Evolutionary conservation across 1,140 invertebrate genomes (phyloP), one percentile per base, ranked within the genome.

Genomic region (Drosophila athabasca): DNA sequence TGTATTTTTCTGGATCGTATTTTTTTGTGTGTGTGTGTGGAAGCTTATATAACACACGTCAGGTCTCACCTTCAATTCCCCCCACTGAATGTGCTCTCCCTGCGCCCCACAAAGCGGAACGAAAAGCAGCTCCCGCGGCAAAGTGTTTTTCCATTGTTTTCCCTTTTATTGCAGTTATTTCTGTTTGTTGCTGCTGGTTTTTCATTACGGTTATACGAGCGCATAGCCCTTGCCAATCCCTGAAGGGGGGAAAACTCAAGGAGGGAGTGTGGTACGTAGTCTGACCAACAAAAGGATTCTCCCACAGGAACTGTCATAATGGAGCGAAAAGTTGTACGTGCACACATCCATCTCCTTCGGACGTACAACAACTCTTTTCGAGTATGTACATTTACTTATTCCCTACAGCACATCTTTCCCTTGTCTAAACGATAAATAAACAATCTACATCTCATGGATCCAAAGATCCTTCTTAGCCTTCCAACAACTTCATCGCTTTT

Each of bases 11-110:
- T 26, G 24, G 24, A 5, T 26, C 26, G 45, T 48, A 13, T 49
- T 31, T n/a, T n/a, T n/a, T n/a, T n/a, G n/a, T n/a, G n/a, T n/a
- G n/a, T 57, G 51, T 44, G 9, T 43, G 26, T 44, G 19, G 48
- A 59, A 19, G 45, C 61, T 74, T 50, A 52, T 62, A 58, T 52
- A 61, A 52, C 65, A 69, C 39, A 73, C 43, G 71, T 57, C 52
- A 65, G 71, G 57, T 50, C 51, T 39, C 43, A 45, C 68, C 69
- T 72, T 53, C 15, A 51, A 50, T 26, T 26, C 44, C 8, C 35
- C 6, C 9, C 11, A 31, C 17, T 26, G 5, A 5, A 26, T 26
- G 24, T 26, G 4, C 24, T 26, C 24, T 17, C 48, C 41, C 8
- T 11, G 15, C 6, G 7, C 8, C 8, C 51, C 4, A 17, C 46